Conservation (phyloP, 2,888 invertebrate genomes). For the Copidosoma aretas region DNA sequence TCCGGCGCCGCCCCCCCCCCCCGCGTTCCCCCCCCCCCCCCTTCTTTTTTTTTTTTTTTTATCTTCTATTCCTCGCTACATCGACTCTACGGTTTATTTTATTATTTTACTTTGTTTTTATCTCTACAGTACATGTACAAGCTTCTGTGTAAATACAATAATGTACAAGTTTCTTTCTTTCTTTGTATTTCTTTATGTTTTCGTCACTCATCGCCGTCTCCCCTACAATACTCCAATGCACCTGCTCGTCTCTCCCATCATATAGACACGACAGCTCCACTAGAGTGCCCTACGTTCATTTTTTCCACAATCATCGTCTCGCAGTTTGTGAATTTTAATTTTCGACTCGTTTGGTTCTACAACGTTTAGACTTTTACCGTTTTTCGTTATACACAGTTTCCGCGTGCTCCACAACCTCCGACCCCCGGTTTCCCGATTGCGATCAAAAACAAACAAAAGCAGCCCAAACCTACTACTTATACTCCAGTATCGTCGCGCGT, state of each 20-base stretch:
- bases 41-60: constrained; percentile 4
- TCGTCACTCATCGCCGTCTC: background rate
- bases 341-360: no score
- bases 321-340: no score
- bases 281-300: background rate
- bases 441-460: no score
- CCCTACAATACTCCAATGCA: background rate
- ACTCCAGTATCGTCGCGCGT: no score
- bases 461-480: no score
- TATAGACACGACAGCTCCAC: no score
- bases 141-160: constrained; percentile 57
- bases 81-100: constrained; percentile 30
- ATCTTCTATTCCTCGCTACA: constrained; percentile 30
- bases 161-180: constrained; percentile 53
- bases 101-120: constrained; percentile 24
- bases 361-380: no score
- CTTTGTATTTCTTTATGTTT: constrained; percentile 3
- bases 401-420: no score
- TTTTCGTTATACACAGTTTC: no score
- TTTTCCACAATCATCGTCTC: no score
- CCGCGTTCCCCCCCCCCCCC: background rate
- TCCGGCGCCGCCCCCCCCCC: background rate
- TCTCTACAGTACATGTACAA: constrained; percentile 51
- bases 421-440: no score
- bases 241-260: background rate